Evolutionary conservation across 2,888 invertebrate species (phyloP).

Genomic region (Beris morrisii): DNA sequence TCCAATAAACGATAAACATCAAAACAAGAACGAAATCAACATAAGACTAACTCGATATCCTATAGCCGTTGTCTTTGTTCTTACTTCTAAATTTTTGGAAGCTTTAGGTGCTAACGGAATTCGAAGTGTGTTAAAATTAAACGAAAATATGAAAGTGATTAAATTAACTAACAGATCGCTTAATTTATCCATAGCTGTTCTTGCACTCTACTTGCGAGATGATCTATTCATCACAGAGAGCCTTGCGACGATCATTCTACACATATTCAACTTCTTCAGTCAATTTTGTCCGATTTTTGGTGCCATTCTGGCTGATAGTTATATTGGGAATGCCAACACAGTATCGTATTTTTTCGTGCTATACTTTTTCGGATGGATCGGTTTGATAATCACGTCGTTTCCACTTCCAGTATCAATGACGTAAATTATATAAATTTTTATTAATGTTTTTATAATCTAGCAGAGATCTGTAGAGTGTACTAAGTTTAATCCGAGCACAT

Average conservation of each 20-base stretch:
- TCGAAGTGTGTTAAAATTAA: constrained; percentile 49
- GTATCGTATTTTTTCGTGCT: constrained; percentile 64
- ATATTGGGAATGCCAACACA: constrained; percentile 61
- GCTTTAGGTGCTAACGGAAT: constrained; percentile 56
- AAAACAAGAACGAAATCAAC: not conserved
- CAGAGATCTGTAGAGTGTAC: not conserved
- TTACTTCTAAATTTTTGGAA: constrained; percentile 54
- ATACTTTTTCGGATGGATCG: constrained; percentile 59
- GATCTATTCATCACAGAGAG: constrained; percentile 60
- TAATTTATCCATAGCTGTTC: constrained; percentile 59
- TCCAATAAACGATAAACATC: not conserved
- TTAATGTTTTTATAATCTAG: not conserved
- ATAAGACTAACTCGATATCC: constrained; percentile 45
- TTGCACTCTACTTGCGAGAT: constrained; percentile 65
- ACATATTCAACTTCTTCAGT: constrained; percentile 64
- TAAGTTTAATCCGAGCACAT: not conserved
- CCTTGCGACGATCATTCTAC: constrained; percentile 62
- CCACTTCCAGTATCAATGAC: constrained; percentile 48
- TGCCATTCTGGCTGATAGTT: constrained; percentile 67
- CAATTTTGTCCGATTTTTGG: constrained; percentile 68
- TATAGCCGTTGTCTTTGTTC: constrained; percentile 51
- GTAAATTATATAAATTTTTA: constrained; percentile 39
- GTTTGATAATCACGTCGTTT: constrained; percentile 60
- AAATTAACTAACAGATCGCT: not conserved
- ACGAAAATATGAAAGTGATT: not conserved